Evolutionary conservation across 2,797 vertebrate species (phyloP).

Genomic region (Chaenodraco wilsoni): DNA sequence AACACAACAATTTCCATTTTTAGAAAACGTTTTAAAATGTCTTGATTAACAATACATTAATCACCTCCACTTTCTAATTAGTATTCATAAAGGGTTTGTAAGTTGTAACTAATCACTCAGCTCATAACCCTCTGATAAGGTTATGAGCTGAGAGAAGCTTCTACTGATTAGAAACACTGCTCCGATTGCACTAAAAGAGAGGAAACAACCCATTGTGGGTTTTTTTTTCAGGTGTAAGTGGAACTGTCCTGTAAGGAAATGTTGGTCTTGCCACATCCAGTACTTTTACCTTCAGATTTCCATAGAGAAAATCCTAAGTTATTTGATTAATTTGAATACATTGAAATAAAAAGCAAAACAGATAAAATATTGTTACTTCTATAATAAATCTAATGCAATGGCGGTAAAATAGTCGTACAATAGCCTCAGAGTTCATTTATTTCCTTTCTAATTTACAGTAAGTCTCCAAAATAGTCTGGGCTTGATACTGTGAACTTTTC

Average conservation of each 20-base stretch:
- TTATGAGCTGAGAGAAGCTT: constrained; percentile 1
- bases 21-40: background rate
- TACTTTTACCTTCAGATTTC: background rate
- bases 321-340: background rate
- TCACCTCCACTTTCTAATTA: background rate
- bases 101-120: background rate
- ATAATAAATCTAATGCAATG: background rate
- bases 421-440: background rate
- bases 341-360: constrained; percentile 9
- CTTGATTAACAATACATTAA: background rate
- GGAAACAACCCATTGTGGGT: background rate
- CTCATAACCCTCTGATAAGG: background rate
- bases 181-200: constrained; percentile 13
- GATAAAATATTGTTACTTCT: background rate
- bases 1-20: no score
- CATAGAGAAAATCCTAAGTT: background rate
- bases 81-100: background rate
- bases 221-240: background rate
- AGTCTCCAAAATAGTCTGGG: background rate
- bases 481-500: background rate
- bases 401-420: background rate
- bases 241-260: background rate
- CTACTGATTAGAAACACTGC: constrained; percentile 52
- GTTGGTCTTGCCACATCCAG: background rate
- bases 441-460: background rate